Conservation (phyloP, 2,113 vertebrate species). For the Lagopus leucura region DNA sequence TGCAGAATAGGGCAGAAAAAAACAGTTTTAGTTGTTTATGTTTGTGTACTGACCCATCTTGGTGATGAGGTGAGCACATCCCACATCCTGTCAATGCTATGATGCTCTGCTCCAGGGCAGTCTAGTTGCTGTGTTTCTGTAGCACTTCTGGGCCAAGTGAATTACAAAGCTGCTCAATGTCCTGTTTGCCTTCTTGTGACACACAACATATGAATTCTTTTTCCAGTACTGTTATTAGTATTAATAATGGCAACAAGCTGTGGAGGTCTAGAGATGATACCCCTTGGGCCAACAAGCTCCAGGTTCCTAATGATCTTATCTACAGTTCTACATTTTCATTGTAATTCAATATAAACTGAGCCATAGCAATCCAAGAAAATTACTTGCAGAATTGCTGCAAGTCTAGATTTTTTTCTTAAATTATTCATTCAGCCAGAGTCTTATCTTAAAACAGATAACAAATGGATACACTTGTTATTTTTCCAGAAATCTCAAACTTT, state of each 20-base stretch:
- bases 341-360: not conserved
- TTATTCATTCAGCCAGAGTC: not conserved
- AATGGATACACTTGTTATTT: not conserved
- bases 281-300: not conserved
- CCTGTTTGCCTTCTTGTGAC: not conserved
- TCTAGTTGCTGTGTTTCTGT: not conserved
- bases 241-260: not conserved
- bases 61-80: not conserved
- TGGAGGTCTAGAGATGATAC: not conserved
- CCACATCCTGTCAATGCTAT: not conserved
- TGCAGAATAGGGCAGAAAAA: not conserved
- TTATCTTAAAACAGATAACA: not conserved
- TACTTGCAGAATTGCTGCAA: not conserved
- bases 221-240: not conserved
- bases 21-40: not conserved
- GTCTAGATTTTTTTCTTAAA: not conserved
- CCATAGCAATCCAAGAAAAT: not conserved
- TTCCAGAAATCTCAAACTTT: not conserved
- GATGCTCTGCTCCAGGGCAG: not conserved
- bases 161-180: not conserved
- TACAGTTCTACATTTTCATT: slow-evolving; percentile 5
- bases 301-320: slow-evolving; percentile 2
- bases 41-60: not conserved
- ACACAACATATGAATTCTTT: not conserved
- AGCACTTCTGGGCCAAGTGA: not conserved